These are phyloP conservation scores for Pentalonia nigronervosa DNA, from an alignment of 1,140 invertebrate species.

Conservation along the genomic window DNA sequence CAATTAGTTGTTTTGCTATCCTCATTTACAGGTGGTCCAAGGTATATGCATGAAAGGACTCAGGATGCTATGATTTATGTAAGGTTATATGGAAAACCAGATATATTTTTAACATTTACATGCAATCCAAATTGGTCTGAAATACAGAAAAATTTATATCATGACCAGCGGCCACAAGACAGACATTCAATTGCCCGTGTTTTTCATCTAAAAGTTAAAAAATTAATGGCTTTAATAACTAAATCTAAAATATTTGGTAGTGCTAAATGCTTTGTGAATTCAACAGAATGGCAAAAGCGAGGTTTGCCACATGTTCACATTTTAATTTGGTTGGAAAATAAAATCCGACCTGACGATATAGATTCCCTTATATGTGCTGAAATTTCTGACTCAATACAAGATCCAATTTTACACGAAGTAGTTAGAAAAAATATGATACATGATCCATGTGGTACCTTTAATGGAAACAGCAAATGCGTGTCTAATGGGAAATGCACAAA, in stretches of 20 bases:
- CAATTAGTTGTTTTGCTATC: too few species aligned
- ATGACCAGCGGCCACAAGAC: too few species aligned
- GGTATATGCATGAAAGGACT: too few species aligned
- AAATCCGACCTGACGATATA: background rate
- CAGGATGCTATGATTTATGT: too few species aligned
- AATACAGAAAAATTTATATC: too few species aligned
- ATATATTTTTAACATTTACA: too few species aligned
- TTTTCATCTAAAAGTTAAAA: too few species aligned
- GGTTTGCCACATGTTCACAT: background rate
- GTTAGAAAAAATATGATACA: slow-evolving; percentile 66
- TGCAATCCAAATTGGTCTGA: too few species aligned
- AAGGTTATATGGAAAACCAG: too few species aligned
- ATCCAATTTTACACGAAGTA: background rate
- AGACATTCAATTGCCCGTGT: too few species aligned
- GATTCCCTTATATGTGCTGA: background rate
- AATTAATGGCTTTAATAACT: too few species aligned
- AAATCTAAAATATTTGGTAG: background rate
- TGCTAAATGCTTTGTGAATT: background rate
- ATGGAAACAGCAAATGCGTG: slow-evolving; percentile 66
- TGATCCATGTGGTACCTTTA: slow-evolving; percentile 66
- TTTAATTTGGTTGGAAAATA: background rate
- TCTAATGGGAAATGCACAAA: slow-evolving; percentile 66
- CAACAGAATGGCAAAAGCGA: background rate
- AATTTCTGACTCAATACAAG: background rate
- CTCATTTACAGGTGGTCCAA: too few species aligned